A percentile compares a stretch with the other conserved stretches of the same genome.
Evolutionary conservation across 1,140 invertebrate genomes (phyloP).

Genomic region (Meloidogyne exigua): DNA sequence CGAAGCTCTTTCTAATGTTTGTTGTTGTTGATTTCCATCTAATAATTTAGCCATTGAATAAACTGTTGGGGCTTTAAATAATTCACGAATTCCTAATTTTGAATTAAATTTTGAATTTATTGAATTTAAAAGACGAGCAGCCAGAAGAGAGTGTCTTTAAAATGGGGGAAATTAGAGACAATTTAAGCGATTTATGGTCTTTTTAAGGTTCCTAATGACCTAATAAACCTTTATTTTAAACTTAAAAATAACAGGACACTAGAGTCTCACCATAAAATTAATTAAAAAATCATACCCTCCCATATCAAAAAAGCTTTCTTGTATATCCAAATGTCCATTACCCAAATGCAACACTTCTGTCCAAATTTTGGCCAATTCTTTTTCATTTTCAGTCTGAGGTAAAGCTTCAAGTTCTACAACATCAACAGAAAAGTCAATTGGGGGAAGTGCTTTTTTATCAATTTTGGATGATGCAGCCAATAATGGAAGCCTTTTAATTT

Average conservation of each 20-base stretch:
- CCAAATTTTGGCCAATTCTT: slow-evolving; percentile 65
- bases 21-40: slow-evolving; percentile 56
- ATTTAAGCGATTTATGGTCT: no score
- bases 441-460: slow-evolving; percentile 65
- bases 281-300: slow-evolving; percentile 65
- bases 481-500: slow-evolving; percentile 65
- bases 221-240: neutral
- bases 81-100: slow-evolving; percentile 63
- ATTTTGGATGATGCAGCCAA: slow-evolving; percentile 65
- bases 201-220: neutral
- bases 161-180: neutral
- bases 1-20: slow-evolving; percentile 33
- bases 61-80: slow-evolving; percentile 65
- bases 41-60: slow-evolving; percentile 63
- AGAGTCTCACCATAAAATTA: neutral
- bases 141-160: slow-evolving; percentile 67
- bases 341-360: slow-evolving; percentile 55
- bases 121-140: slow-evolving; percentile 65
- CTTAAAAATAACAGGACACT: neutral
- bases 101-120: slow-evolving; percentile 64
- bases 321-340: slow-evolving; percentile 65
- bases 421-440: slow-evolving; percentile 57
- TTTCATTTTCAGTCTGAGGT: slow-evolving; percentile 65
- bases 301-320: slow-evolving; percentile 67
- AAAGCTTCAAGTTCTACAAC: slow-evolving; percentile 62